Evolutionary conservation across 92 coral and sea anemone species (phyloP), one percentile per base, ranked within the genome.

Genomic region (Chrysogorgia sp.): DNA sequence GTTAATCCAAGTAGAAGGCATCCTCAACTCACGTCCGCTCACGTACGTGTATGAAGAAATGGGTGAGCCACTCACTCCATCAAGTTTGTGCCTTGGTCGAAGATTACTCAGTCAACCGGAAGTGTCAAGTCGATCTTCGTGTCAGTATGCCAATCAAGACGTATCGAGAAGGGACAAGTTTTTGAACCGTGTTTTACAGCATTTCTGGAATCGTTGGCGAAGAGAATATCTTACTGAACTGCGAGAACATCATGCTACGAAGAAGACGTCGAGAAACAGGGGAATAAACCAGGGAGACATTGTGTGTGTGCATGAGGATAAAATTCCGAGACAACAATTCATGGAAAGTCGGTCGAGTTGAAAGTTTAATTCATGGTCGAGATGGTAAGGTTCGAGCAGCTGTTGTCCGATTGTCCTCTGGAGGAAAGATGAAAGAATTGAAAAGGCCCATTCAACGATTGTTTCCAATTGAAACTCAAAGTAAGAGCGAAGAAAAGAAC

Each of bases 131-230:
- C 34, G 25, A 14, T 8, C 34, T 6, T 22, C 40, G 40, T 13
- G 40, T 34, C 41, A 63, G 23, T 28, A 30, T 34, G 23, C 7
- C 25, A 34, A 30, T 23, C 47, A 40, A 2, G 78, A 81, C 31
- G 29, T 60, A 30, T 67, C 70, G 35, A 63, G 69, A 64, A 34
- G 86, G 50, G 50, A 61, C n/a, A 75, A 37, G 65, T 83, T 68
- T 40, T 49, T 71, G 33, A 22, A 1, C 45, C 40, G 34, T 43
- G 13, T 81, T 21, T 43, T 55, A 40, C 79, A 71, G 13, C 85
- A 70, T 67, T 81, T 81, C 20, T 70, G 85, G 81, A 69, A 71
- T 32, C 80, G 66, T 26, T 81, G 82, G 77, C 66, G 76, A 19
- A 43, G 65, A 50, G 77, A 65, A 68, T 82, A 82, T 29, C 63